These are phyloP conservation scores for Eulacestoma nigropectus DNA, from an alignment of 2,113 vertebrate species.

Conservation along the genomic window DNA sequence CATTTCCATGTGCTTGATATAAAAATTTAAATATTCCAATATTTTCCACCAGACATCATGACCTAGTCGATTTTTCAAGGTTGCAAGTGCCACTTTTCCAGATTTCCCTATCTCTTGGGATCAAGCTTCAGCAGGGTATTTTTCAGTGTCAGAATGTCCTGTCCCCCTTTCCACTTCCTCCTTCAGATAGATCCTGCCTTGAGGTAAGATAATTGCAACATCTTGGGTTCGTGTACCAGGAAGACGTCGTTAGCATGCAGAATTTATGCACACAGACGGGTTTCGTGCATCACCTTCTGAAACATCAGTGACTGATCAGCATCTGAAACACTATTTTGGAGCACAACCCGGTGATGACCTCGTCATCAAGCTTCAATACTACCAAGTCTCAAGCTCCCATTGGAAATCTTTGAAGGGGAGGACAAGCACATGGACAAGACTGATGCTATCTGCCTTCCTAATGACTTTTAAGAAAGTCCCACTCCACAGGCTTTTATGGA, in stretches of 20 bases:
- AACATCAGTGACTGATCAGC: background rate
- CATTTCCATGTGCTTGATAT: background rate
- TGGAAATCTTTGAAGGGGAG: background rate
- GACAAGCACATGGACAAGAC: background rate
- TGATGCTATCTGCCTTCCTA: background rate
- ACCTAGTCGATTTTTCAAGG: background rate
- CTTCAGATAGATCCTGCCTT: background rate
- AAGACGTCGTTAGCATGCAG: background rate
- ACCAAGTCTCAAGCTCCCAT: background rate
- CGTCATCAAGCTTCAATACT: background rate
- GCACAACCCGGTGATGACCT: background rate
- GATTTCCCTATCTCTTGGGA: background rate
- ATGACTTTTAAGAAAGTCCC: background rate
- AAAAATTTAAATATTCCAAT: background rate
- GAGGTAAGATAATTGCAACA: background rate
- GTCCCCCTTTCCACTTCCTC: background rate
- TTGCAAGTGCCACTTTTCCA: accelerated
- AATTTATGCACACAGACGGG: background rate
- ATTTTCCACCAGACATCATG: background rate
- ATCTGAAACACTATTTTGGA: background rate
- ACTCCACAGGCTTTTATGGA: background rate
- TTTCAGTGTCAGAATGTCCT: background rate
- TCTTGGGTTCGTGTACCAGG: background rate
- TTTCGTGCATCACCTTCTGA: background rate
- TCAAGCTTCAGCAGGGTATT: background rate